Conservation (phyloP, 1,140 invertebrate species). For the Nasonia vitripennis region DNA sequence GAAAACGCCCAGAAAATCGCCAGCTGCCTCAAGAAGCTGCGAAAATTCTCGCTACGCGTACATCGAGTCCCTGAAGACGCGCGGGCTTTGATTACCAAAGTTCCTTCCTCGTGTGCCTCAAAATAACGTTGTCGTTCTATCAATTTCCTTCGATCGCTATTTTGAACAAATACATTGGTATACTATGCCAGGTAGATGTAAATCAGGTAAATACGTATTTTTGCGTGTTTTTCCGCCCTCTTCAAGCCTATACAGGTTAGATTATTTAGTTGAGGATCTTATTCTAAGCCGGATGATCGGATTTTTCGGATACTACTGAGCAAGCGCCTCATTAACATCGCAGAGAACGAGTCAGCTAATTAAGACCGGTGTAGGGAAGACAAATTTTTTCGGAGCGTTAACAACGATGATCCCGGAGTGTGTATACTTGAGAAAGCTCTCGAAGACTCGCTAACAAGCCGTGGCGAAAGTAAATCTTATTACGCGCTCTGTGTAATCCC, state of each 20-base stretch:
- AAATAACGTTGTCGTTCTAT: no score
- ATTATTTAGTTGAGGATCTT: not conserved
- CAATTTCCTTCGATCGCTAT: no score
- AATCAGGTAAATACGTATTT: no score
- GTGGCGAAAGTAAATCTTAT: not conserved
- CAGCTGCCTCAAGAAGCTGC: not conserved
- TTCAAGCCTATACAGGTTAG: no score
- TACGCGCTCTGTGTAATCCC: not conserved
- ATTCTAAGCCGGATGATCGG: not conserved
- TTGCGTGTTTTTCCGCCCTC: no score
- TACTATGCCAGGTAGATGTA: no score
- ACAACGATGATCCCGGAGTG: not conserved
- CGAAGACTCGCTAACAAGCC: not conserved
- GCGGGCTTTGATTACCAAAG: not conserved
- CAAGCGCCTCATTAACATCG: not conserved
- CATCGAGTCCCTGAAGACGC: not conserved
- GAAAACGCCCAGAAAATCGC: conserved; percentile 36
- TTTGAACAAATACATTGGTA: no score
- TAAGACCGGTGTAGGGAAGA: not conserved
- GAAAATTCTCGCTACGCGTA: not conserved
- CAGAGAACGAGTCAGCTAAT: not conserved
- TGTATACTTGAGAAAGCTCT: not conserved
- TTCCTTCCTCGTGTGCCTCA: not conserved
- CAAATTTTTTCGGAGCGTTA: not conserved
- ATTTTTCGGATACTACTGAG: not conserved